Percentiles rank a stretch among this genome's conserved stretches.
Conservation (phyloP, 2,888 invertebrate genomes). For the Thera britannica region DNA sequence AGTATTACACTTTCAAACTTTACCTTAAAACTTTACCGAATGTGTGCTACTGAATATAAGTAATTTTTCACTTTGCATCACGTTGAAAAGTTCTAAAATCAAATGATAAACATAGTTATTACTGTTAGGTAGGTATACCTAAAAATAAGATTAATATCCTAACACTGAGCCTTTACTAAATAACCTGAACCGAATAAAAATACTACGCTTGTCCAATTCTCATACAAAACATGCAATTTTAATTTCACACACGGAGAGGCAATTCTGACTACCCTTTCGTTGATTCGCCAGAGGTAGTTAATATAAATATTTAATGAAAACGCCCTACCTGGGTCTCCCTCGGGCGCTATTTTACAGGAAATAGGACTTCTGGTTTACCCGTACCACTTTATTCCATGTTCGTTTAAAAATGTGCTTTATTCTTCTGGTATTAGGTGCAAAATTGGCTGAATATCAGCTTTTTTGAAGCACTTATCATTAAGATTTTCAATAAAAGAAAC, state of each 20-base stretch:
- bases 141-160: too few relatives aligned
- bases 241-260: slow-evolving; percentile 41
- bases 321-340: slow-evolving; percentile 33
- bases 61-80: too few relatives aligned
- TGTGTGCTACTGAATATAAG: too few relatives aligned
- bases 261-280: slow-evolving; percentile 38
- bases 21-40: too few relatives aligned
- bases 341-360: slow-evolving; percentile 18
- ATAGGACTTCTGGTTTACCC: slow-evolving; percentile 13
- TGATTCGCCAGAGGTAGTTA: slow-evolving; percentile 41
- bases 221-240: slow-evolving; percentile 24
- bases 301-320: slow-evolving; percentile 49
- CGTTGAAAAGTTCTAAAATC: too few relatives aligned
- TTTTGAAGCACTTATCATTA: too few relatives aligned
- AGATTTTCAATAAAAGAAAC: too few relatives aligned
- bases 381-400: slow-evolving; percentile 1
- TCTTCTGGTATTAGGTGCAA: background rate
- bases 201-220: slow-evolving; percentile 1
- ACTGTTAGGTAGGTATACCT: too few relatives aligned
- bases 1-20: too few relatives aligned
- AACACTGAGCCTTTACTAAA: background rate
- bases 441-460: too few relatives aligned
- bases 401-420: background rate
- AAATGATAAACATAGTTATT: too few relatives aligned
- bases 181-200: background rate